A percentile compares a stretch with the other conserved stretches of the same genome.
Conservation (phyloP, 2,888 invertebrate species). For the Nomada ferruginata region DNA sequence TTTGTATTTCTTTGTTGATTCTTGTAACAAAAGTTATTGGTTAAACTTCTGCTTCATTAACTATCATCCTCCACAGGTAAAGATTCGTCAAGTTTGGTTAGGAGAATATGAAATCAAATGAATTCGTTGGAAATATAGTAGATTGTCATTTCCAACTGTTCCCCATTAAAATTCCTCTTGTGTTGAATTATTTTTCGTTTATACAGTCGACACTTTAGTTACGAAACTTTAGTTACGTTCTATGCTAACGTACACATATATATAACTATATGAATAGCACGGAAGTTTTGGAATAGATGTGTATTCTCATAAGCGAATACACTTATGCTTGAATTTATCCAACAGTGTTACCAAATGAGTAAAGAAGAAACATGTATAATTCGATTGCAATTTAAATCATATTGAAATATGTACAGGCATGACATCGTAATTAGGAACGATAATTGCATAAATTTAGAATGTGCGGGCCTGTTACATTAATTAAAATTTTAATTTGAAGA, state of each 20-base stretch:
- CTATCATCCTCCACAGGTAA: background rate
- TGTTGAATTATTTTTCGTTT: background rate
- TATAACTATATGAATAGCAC: too few species aligned
- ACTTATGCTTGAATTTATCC: background rate
- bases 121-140: background rate
- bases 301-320: slow-evolving; percentile 14
- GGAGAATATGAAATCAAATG: slow-evolving; percentile 16
- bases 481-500: too few species aligned
- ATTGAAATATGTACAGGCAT: background rate
- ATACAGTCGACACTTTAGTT: background rate
- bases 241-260: too few species aligned
- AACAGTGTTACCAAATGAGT: slow-evolving; percentile 41
- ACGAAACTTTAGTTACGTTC: background rate
- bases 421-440: background rate
- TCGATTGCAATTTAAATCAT: background rate
- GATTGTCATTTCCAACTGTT: slow-evolving; percentile 3
- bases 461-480: too few species aligned
- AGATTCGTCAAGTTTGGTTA: slow-evolving; percentile 33
- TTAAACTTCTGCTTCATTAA: background rate
- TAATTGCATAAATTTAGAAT: background rate
- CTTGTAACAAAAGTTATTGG: background rate
- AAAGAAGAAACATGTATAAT: slow-evolving; percentile 4
- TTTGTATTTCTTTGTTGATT: background rate
- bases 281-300: background rate
- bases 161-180: background rate